Conservation (phyloP, 2,113 vertebrate species). For the Hymenochirus boettgeri region DNA sequence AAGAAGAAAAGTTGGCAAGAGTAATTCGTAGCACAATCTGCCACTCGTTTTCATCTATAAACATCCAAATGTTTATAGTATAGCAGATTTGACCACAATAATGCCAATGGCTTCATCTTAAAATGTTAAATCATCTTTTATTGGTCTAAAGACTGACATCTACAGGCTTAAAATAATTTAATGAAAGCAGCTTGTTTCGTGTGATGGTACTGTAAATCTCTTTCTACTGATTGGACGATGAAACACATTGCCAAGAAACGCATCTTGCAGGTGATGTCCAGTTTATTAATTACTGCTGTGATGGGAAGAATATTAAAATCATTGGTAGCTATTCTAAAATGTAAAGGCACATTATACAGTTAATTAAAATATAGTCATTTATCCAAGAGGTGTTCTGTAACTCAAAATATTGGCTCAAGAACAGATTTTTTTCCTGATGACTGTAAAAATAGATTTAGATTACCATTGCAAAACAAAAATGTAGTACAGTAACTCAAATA, state of each 20-base stretch:
- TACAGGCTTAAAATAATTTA: constrained; percentile 33
- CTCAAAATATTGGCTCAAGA: background rate
- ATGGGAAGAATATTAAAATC: constrained; percentile 32
- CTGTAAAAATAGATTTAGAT: too few species aligned
- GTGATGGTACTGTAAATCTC: constrained; percentile 32
- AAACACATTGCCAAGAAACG: constrained; percentile 12
- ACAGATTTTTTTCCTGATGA: too few species aligned
- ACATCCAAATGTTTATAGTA: constrained; percentile 3
- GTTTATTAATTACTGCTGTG: constrained; percentile 26
- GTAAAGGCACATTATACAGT: constrained; percentile 17
- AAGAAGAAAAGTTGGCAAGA: constrained; percentile 9
- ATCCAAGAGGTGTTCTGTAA: constrained; percentile 5
- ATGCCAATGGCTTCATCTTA: constrained; percentile 19
- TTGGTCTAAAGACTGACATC: constrained; percentile 33
- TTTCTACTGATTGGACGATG: constrained; percentile 29
- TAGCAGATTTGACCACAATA: constrained; percentile 4
- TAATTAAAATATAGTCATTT: constrained; percentile 39
- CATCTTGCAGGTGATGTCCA: constrained; percentile 21
- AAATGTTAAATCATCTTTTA: constrained; percentile 35
- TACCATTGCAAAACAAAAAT: too few species aligned
- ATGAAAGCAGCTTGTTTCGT: constrained; percentile 24
- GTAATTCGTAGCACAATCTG: background rate
- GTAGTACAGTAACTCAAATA: too few species aligned
- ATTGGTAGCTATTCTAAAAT: constrained; percentile 9
- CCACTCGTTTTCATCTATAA: constrained; percentile 19